Evolutionary conservation across 2,113 vertebrate genomes (phyloP).

Genomic region (Crotalus viridis): DNA sequence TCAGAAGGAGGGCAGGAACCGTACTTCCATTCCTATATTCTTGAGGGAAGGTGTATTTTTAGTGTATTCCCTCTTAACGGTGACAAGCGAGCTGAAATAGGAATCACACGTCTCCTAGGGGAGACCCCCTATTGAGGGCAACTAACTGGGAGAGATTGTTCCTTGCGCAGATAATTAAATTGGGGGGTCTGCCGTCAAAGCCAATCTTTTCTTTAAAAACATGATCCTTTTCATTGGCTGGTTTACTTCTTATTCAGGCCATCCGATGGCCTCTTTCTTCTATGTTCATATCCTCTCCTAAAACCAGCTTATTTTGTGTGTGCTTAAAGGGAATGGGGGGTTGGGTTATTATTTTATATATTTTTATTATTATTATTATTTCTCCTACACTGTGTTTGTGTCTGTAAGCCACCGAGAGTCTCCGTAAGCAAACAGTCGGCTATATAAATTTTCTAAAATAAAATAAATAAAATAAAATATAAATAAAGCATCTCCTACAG

Average conservation of each 20-base stretch:
- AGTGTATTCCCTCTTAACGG: slow-evolving; percentile 54
- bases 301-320: not conserved
- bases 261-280: no score
- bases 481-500: no score
- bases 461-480: no score
- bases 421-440: no score
- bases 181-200: slow-evolving; percentile 40
- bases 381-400: no score
- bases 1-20: slow-evolving; percentile 38
- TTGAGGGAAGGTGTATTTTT: slow-evolving; percentile 72
- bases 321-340: not conserved
- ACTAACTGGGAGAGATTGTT: slow-evolving; percentile 69
- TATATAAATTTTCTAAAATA: no score
- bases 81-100: slow-evolving; percentile 51
- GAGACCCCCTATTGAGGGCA: slow-evolving; percentile 65
- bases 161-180: slow-evolving; percentile 61
- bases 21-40: slow-evolving; percentile 59
- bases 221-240: slow-evolving; percentile 40
- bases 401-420: no score
- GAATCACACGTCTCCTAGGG: slow-evolving; percentile 49
- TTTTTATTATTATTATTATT: no score
- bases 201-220: slow-evolving; percentile 19
- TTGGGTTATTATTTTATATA: no score
- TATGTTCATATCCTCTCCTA: not conserved
- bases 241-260: not conserved